A percentile compares a stretch with the other conserved stretches of the same genome.
phyloP scores from a whole-genome alignment of 2,113 vertebrate species.

The Engystomops pustulosus region DNA sequence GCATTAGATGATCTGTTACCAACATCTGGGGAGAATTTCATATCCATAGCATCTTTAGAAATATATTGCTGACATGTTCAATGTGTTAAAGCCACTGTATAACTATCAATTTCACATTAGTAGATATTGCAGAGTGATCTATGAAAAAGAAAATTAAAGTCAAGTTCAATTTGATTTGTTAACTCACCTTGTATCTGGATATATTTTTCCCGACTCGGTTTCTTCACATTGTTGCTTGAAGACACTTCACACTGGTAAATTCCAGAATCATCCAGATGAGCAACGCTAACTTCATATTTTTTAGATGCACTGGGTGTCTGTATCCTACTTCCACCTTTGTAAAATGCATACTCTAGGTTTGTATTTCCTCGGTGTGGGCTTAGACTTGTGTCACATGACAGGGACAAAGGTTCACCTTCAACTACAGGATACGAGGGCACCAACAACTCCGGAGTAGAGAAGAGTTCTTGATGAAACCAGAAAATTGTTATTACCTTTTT shows the following conservation, averaged over 20 bases:
- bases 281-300: background rate
- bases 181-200: constrained; percentile 11
- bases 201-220: background rate
- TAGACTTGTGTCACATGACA: constrained; percentile 15
- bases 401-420: background rate
- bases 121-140: no score
- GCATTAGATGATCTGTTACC: no score
- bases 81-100: no score
- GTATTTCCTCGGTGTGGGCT: background rate
- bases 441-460: background rate
- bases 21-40: no score
- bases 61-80: no score
- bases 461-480: background rate
- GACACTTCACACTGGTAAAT: constrained; percentile 9
- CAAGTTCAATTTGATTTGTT: background rate
- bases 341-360: background rate
- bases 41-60: no score
- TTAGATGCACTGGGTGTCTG: background rate
- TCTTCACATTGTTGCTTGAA: background rate
- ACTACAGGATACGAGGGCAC: background rate
- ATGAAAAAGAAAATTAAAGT: no score
- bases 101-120: no score
- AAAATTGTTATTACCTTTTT: background rate
- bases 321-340: background rate
- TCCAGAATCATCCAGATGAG: background rate